Evolutionary conservation across 2,113 vertebrate genomes (phyloP).

Genomic region (Poeciliopsis turrubarensis): DNA sequence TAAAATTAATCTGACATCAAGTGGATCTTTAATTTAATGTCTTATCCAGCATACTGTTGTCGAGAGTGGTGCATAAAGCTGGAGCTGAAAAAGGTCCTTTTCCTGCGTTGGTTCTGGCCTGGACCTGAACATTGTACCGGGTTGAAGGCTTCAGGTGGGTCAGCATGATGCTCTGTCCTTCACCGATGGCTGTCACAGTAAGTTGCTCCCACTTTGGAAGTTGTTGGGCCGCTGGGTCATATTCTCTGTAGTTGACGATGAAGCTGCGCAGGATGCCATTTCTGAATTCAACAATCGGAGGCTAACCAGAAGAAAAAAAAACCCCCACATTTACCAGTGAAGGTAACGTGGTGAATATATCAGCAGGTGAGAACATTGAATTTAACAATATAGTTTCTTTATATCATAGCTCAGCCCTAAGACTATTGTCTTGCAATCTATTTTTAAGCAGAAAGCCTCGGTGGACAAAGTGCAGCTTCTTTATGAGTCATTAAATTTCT

Average conservation of each 20-base stretch:
- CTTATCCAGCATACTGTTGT: slow-evolving; percentile 43
- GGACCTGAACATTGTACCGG: slow-evolving; percentile 44
- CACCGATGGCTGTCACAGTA: slow-evolving; percentile 13
- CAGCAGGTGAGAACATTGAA: too few species aligned
- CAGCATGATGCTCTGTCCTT: slow-evolving; percentile 37
- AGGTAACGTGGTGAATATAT: not conserved
- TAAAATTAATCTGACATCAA: not conserved
- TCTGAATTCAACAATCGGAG: slow-evolving; percentile 52
- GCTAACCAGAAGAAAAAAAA: slow-evolving; percentile 34
- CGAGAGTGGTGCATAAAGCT: slow-evolving; percentile 60
- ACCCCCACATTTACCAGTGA: not conserved
- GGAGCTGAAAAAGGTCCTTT: slow-evolving; percentile 47
- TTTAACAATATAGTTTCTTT: too few species aligned
- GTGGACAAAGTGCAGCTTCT: too few species aligned
- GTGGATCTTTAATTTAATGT: not conserved
- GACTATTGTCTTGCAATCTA: too few species aligned
- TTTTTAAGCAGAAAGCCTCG: too few species aligned
- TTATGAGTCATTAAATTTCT: too few species aligned
- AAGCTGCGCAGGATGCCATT: slow-evolving; percentile 65
- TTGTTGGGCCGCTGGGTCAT: not conserved
- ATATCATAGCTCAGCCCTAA: too few species aligned
- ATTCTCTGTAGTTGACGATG: slow-evolving; percentile 64
- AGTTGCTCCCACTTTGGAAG: slow-evolving; percentile 36
- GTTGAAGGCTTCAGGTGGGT: slow-evolving; percentile 60
- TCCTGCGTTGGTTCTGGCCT: slow-evolving; percentile 62